Evolutionary conservation across 2,797 vertebrate genomes (phyloP).

Genomic region (Chelidonichthys spinosus): DNA sequence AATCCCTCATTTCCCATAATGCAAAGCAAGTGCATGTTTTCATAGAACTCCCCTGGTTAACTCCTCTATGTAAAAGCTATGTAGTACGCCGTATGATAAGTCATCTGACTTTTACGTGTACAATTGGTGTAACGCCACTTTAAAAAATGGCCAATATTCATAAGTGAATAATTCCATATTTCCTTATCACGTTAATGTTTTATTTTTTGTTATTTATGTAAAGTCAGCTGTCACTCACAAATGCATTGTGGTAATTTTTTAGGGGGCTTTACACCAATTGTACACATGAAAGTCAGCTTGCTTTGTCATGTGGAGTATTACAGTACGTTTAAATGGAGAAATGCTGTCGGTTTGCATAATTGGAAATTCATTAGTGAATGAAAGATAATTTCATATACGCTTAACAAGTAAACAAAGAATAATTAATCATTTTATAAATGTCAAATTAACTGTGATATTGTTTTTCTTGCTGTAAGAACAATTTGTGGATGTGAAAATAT

Average conservation of each 20-base stretch:
- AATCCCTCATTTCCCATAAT: constrained; percentile 4
- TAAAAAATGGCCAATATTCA: neutral
- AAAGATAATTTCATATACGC: neutral
- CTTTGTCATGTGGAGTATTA: too few relatives aligned
- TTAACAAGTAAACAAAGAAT: neutral
- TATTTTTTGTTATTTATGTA: too few relatives aligned
- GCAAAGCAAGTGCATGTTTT: neutral
- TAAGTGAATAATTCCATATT: neutral
- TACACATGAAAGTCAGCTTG: too few relatives aligned
- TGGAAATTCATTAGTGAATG: neutral
- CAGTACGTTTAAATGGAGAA: too few relatives aligned
- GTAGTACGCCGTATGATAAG: neutral
- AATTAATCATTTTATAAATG: too few relatives aligned
- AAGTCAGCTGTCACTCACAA: too few relatives aligned
- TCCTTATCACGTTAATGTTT: neutral
- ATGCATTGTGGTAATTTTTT: too few relatives aligned
- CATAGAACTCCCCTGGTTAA: neutral
- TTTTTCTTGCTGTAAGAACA: neutral
- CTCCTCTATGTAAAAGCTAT: neutral
- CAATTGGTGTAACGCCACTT: neutral
- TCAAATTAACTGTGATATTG: too few relatives aligned
- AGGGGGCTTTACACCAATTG: too few relatives aligned
- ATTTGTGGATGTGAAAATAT: neutral
- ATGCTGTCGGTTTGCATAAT: too few relatives aligned
- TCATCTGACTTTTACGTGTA: neutral